These are phyloP conservation scores for Poecilia gillii DNA, from an alignment of 2,797 vertebrate genomes.

Conservation along the genomic window DNA sequence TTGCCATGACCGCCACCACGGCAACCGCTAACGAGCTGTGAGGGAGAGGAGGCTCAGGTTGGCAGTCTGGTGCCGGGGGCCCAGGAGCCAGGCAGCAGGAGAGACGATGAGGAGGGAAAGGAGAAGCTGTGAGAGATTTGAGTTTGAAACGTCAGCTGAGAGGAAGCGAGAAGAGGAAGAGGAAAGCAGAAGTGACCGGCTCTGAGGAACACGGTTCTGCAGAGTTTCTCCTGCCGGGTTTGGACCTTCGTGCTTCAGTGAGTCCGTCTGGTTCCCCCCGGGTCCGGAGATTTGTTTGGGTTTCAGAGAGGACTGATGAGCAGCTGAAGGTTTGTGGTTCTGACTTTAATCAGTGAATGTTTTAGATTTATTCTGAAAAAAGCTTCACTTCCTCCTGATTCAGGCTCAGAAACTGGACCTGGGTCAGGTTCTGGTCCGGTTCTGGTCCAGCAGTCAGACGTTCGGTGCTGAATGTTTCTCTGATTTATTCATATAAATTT, in stretches of 20 bases:
- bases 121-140: background rate
- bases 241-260: conserved; percentile 1
- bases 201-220: background rate
- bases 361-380: background rate
- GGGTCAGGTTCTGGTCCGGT: background rate
- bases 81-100: conserved; percentile 49
- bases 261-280: conserved; percentile 11
- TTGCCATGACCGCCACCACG: conserved; percentile 44
- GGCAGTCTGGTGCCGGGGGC: conserved; percentile 8
- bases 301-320: background rate
- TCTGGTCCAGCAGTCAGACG: background rate
- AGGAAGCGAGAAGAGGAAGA: conserved; percentile 44
- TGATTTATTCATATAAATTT: background rate
- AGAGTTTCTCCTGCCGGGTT: conserved; percentile 1
- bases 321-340: conserved; percentile 2
- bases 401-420: background rate
- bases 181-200: conserved; percentile 9
- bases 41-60: background rate
- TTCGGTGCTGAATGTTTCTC: background rate
- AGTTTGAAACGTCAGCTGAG: background rate
- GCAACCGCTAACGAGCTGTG: conserved; percentile 42
- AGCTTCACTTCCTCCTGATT: background rate
- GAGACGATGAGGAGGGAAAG: conserved; percentile 2
- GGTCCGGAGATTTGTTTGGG: background rate
- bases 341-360: background rate